These are phyloP conservation scores for Sisyra nigra DNA, from an alignment of 2,888 invertebrate species.

Conservation along the genomic window DNA sequence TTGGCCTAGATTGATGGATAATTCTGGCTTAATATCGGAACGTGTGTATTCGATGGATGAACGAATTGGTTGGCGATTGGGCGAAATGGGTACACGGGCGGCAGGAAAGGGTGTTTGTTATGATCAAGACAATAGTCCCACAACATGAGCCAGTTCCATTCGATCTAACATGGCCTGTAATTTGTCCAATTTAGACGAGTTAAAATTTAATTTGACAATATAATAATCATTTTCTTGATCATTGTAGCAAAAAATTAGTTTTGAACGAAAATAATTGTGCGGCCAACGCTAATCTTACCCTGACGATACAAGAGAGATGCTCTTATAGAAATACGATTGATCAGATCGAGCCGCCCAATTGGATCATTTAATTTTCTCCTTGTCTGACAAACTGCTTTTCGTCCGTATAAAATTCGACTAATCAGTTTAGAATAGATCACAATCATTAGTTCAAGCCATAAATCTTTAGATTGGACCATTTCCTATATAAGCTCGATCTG, in stretches of 20 bases:
- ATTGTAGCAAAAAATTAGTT: slow-evolving; percentile 9
- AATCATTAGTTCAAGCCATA: not conserved
- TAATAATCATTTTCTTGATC: slow-evolving; percentile 9
- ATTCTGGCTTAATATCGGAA: too few relatives aligned
- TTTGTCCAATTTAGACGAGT: slow-evolving; percentile 1
- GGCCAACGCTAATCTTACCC: slow-evolving; percentile 2
- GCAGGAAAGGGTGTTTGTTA: too few relatives aligned
- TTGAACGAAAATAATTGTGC: slow-evolving; percentile 3
- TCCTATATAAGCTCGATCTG: not conserved
- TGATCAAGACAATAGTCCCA: too few relatives aligned
- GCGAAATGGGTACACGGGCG: too few relatives aligned
- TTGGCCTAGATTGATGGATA: too few relatives aligned
- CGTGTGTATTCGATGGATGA: too few relatives aligned
- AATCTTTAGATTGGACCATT: not conserved
- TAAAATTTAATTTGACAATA: slow-evolving; percentile 10
- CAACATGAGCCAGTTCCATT: not conserved
- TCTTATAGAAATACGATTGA: not conserved
- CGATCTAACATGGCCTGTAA: not conserved
- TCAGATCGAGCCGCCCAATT: too few relatives aligned
- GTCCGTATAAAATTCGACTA: not conserved
- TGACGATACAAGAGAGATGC: not conserved
- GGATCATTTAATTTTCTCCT: too few relatives aligned
- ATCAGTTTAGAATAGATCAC: not conserved
- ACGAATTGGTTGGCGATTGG: too few relatives aligned
- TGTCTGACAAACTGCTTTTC: too few relatives aligned